Base-by-base conservation (phyloP, 2,113 vertebrate species). In the Cranoglanis bouderius region DNA sequence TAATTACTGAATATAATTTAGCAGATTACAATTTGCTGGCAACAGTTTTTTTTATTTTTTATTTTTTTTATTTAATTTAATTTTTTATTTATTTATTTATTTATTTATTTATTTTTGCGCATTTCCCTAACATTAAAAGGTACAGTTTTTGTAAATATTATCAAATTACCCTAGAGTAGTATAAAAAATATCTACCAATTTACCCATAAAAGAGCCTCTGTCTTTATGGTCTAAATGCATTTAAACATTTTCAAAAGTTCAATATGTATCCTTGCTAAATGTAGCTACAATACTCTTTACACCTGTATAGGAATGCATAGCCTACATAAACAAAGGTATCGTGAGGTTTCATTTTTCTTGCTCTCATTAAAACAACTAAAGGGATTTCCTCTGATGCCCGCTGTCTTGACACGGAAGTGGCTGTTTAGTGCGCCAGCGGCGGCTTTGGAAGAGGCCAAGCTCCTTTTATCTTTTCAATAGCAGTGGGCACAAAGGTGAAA, bases 401-500 rank as follows among this genome's bases (percentile, higher is more conserved):
- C 57, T 80, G 57, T 49, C 43, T 4, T 84, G 57, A 84, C 72
- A 77, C 40, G 82, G 88, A 88, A 85, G 35, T 38, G 59, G 49
- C 88, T 85, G 26, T 80, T 81, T 89, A 89, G 83, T 51, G 32
- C 16, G 24, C 70, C 70, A 77, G 35, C 16, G 8, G 51, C 10
- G 35, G 51, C 24, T 72, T 1, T 80, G 18, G 16, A 84, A 82
- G 61, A 67, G 82, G 51, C 19, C 77, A 70, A 59, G 18, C 55
- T 80, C 55, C 67, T 88, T 90, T 90, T 61, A 81, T 65, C 51
- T 87, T 49, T 49, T 81, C 75, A 87, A 88, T 84, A 85, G 86
- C 81, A 80, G 43, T 74, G 84, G 59, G 83, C 83, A 74, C 70
- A 78, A 87, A 88, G 84, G 59, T 72, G 90, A 90, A 90, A 89